Percentiles rank a stretch among this genome's conserved stretches.
These are phyloP conservation scores for Megaceryle alcyon DNA, from an alignment of 2,797 vertebrate species.

Conservation along the genomic window DNA sequence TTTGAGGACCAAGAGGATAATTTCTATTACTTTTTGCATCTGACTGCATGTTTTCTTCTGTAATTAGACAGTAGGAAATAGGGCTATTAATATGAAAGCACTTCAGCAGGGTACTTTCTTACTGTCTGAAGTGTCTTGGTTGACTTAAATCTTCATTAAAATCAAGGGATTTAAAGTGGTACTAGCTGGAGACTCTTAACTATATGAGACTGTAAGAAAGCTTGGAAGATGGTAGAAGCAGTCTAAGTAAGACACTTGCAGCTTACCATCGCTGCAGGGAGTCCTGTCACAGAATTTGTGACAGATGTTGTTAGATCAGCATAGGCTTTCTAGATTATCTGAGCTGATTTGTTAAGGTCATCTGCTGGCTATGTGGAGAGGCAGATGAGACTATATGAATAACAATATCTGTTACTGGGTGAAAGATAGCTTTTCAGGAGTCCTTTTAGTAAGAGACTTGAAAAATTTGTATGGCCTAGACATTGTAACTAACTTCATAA, in stretches of 20 bases:
- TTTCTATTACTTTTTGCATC: background rate
- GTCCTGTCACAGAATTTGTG: background rate
- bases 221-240: background rate
- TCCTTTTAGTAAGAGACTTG: background rate
- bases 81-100: background rate
- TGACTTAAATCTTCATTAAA: constrained; percentile 21
- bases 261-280: background rate
- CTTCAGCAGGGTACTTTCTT: background rate
- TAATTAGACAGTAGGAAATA: background rate
- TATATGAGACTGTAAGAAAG: background rate
- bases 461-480: background rate
- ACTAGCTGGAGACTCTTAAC: background rate
- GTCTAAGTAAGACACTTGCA: background rate
- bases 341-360: constrained; percentile 24
- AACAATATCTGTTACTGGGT: background rate
- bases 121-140: background rate
- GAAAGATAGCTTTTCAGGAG: background rate
- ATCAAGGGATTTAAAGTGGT: background rate
- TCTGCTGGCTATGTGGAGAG: background rate
- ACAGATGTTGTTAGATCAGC: constrained; percentile 38
- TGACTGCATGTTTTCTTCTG: background rate
- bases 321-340: constrained; percentile 27
- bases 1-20: background rate
- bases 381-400: background rate
- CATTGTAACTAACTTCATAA: background rate